Evolutionary conservation across 92 coral and sea anemone genomes (phyloP).

Genomic region (Siderastrea siderea): DNA sequence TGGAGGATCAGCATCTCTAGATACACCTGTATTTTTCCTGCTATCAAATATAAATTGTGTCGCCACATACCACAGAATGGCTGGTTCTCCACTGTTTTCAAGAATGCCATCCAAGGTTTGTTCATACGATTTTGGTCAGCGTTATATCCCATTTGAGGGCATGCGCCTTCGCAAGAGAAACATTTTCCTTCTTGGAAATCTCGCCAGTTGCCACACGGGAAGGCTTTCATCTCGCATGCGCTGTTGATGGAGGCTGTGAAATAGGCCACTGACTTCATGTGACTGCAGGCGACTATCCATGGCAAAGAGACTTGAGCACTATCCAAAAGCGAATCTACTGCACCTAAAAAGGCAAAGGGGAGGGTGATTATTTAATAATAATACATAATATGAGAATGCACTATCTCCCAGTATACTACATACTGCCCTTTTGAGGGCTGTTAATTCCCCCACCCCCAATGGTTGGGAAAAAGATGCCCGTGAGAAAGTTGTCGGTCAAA

Average conservation of each 20-base stretch:
- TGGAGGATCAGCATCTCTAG: no score
- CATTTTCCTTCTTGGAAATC: slow-evolving; percentile 85
- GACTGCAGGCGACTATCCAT: slow-evolving; percentile 83
- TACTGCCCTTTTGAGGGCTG: no score
- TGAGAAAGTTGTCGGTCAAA: no score
- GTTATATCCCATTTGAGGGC: slow-evolving; percentile 89
- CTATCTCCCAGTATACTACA: no score
- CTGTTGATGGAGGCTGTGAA: slow-evolving; percentile 85
- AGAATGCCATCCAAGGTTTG: slow-evolving; percentile 48
- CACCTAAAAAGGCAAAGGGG: neutral
- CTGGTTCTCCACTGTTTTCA: slow-evolving; percentile 44
- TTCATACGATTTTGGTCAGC: slow-evolving; percentile 60
- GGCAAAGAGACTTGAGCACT: slow-evolving; percentile 58
- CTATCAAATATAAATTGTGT: neutral
- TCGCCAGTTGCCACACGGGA: slow-evolving; percentile 83
- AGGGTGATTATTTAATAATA: neutral
- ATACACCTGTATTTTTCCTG: no score
- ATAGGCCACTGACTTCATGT: slow-evolving; percentile 91
- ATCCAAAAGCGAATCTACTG: slow-evolving; percentile 25
- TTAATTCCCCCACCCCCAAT: no score
- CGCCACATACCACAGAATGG: slow-evolving; percentile 74
- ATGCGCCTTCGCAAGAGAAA: slow-evolving; percentile 69
- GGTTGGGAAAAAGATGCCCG: no score
- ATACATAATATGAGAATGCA: neutral
- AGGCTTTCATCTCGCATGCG: slow-evolving; percentile 82